Evolutionary conservation across 2,113 vertebrate species (phyloP), one percentile per base, ranked within the genome.

Genomic region (Osmerus eperlanus): DNA sequence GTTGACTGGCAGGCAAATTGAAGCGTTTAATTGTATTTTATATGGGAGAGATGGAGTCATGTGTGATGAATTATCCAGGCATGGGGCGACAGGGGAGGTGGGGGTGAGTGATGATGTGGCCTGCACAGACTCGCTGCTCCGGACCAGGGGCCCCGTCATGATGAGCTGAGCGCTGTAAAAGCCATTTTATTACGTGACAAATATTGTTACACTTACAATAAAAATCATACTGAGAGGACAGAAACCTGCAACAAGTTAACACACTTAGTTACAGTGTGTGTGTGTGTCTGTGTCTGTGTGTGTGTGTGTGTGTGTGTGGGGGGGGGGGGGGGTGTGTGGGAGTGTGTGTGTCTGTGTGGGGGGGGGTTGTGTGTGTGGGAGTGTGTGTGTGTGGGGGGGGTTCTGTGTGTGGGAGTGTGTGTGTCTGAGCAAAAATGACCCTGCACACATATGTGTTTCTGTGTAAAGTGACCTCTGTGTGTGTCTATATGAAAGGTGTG

Each of bases 51-150:
- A 65, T 64, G 47, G 18, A 2, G 9, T 82, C 78, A 78, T 79
- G 70, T 85, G 83, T 82, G 70, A 69, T 75, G 65, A 64, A 84
- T 79, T 81, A 84, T 62, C 67, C 74, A 72, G 80, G 81, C 79
- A 25, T 19, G n/a, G 71, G 58, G 72, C 74, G 54, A 68, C 74
- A 51, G 21, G 60, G 62, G 36, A 60, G 19, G 19, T 2, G n/a
- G 8, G 56, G 1, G 19, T 53, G 52, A 0, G 13, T 59, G 70
- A 68, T 68, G 67, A 77, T 83, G 74, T 71, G 59, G 62, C 77
- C 79, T 81, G 74, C 70, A 65, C 71, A 68, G 2, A 5, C 29
- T n/a, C n/a, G 28, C 62, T 47, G 76, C 61, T 70, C 65, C 74
- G 70, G 55, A 32, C 54, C 65, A n/a, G 25, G 52, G 41, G 62